A percentile compares a stretch with the other conserved stretches of the same genome.
Evolutionary conservation across 2,113 vertebrate species (phyloP).

Genomic region (Brachyhypopomus occidentalis): DNA sequence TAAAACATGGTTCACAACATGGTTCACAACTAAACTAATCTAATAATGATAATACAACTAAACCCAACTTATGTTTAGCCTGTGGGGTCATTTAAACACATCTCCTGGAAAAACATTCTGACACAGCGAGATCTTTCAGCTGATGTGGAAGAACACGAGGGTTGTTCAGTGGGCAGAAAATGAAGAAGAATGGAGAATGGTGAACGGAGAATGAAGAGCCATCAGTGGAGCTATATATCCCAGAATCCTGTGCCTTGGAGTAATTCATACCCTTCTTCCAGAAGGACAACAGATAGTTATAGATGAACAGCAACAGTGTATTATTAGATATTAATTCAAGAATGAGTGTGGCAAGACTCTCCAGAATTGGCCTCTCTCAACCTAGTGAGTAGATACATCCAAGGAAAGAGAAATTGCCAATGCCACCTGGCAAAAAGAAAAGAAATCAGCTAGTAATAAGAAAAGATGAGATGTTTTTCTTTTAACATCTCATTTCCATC

Average conservation of each 20-base stretch:
- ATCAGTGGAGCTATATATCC: not conserved
- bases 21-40: not conserved
- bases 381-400: constrained; percentile 24
- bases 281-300: constrained; percentile 21
- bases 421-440: constrained; percentile 19
- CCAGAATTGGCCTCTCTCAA: constrained; percentile 19
- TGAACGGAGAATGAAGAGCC: no score
- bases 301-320: constrained; percentile 4
- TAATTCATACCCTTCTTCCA: constrained; percentile 26
- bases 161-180: constrained; percentile 44
- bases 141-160: constrained; percentile 27
- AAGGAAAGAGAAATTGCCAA: not conserved
- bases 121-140: constrained; percentile 42
- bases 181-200: constrained; percentile 49
- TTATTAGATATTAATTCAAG: constrained; percentile 33
- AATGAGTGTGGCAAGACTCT: not conserved
- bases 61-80: not conserved
- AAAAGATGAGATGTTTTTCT: constrained; percentile 12
- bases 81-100: not conserved
- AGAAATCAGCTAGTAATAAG: not conserved
- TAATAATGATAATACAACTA: not conserved
- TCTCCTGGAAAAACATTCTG: not conserved
- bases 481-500: not conserved
- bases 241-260: not conserved
- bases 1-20: no score